phyloP scores from a whole-genome alignment of 2,888 invertebrate species.

The Danaus chrysippus region DNA sequence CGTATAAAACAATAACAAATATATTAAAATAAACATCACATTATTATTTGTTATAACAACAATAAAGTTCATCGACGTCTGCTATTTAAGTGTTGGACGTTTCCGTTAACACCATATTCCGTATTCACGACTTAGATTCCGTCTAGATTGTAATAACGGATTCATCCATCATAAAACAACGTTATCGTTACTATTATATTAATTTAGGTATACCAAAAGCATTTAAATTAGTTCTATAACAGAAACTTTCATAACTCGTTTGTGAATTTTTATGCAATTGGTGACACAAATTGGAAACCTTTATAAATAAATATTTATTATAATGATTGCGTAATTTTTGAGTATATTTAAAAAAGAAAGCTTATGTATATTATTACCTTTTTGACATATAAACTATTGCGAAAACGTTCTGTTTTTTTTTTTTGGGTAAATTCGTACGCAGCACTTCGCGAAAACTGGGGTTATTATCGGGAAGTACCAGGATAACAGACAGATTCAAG shows the following conservation, averaged over 20 bases:
- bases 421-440: constrained; percentile 35
- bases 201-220: constrained; percentile 3
- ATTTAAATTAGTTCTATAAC: constrained; percentile 19
- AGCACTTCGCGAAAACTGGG: constrained; percentile 47
- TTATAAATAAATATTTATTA: constrained; percentile 14
- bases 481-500: constrained; percentile 50
- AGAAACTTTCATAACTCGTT: constrained; percentile 27
- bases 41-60: constrained; percentile 23
- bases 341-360: constrained; percentile 15
- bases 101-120: constrained; percentile 46
- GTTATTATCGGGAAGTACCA: constrained; percentile 42
- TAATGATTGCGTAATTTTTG: constrained; percentile 20
- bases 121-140: constrained; percentile 47
- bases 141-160: constrained; percentile 36
- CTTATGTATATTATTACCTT: constrained; percentile 24
- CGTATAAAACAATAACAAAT: neutral
- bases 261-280: constrained; percentile 36
- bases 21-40: neutral
- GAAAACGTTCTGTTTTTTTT: constrained; percentile 20
- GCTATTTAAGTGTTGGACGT: constrained; percentile 53
- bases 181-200: constrained; percentile 19
- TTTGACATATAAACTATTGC: constrained; percentile 18
- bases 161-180: constrained; percentile 29
- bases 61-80: constrained; percentile 61
- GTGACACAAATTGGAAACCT: constrained; percentile 30